Evolutionary conservation across 2,888 invertebrate genomes (phyloP), one percentile per base, ranked within the genome.

Genomic region (Amiota communis): DNA sequence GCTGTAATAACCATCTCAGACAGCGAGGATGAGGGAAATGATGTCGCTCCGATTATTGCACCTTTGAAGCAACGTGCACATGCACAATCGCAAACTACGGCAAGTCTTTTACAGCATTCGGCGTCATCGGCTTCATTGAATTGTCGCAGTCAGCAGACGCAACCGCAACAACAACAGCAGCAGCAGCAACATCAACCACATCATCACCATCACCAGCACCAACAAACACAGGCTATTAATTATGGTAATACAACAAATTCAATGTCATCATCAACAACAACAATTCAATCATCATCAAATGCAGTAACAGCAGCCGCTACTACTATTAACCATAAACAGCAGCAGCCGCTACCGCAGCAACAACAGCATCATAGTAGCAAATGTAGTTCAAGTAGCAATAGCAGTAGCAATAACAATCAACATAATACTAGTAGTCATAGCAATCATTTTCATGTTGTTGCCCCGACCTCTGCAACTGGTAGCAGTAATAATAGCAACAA

Each of bases 1-100:
- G 97, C 97, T 73, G 97, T 98, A 81, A 98, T 98, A 87, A 98
- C 98, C 59, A 97, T 97, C 85, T 96, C 96, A 17, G 98, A 98
- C 88, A 97, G 97, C 82, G 98, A 98, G 87, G 98, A 98, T 87
- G 98, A 98, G 85, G 91, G 92, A 72, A 91, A 91, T 10, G 91
- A 90, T 47, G 76, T 79, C n/a, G 83, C 82, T 46, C 78, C 78
- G 36, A 79, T 79, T 8, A 81, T 82, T 23, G 79, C 81, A 12
- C 84, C 80, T 2, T 75, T 80, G 3, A 89, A 89, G 75, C 89
- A 89, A 81, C 86, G 89, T 20, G 89, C 86, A 0, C 89, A 89
- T 74, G 89, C 89, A 3, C 89, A 89, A 70, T 89, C 89, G 15
- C 89, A 89, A 78, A 89, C 89, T 13, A 88, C 81, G 73, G 80